Conservation (phyloP, 2,113 vertebrate genomes). For the Bagarius yarrelli region DNA sequence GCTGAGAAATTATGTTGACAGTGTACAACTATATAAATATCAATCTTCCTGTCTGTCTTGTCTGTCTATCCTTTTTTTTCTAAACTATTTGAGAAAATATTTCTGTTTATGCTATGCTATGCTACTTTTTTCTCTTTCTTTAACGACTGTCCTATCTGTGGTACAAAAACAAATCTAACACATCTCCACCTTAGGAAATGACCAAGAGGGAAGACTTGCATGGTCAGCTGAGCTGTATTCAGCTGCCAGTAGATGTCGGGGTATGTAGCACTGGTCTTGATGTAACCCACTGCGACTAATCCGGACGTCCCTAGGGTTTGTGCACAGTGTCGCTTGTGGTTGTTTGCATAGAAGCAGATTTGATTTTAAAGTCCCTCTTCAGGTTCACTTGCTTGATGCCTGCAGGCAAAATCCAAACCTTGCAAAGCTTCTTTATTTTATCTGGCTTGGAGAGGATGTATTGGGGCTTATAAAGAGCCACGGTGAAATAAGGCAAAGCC, state of each 20-base stretch:
- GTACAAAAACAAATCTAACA: slow-evolving; percentile 53
- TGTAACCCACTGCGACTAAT: slow-evolving; percentile 56
- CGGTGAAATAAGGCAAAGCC: slow-evolving; percentile 45
- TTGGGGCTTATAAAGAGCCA: slow-evolving; percentile 44
- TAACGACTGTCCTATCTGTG: slow-evolving; percentile 3
- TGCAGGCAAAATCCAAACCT: slow-evolving; percentile 44
- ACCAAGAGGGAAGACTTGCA: slow-evolving; percentile 92
- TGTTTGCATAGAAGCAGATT: slow-evolving; percentile 64
- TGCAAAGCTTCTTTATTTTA: slow-evolving; percentile 44
- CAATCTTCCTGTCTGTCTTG: not conserved
- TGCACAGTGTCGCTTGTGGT: slow-evolving; percentile 66
- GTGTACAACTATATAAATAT: too few species aligned
- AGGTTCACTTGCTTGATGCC: slow-evolving; percentile 49
- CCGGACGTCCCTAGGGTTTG: slow-evolving; percentile 54
- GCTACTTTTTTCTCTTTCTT: slow-evolving; percentile 25
- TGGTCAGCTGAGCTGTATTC: slow-evolving; percentile 96
- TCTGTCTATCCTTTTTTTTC: not conserved
- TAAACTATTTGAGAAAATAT: slow-evolving; percentile 11
- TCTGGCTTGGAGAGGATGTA: slow-evolving; percentile 39
- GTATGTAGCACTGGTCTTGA: slow-evolving; percentile 83
- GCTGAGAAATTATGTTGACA: not conserved
- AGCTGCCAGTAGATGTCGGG: slow-evolving; percentile 96
- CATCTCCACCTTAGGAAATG: slow-evolving; percentile 89
- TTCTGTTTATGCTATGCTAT: not conserved
- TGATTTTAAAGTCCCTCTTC: slow-evolving; percentile 76